Evolutionary conservation across 2,113 vertebrate species (phyloP), one percentile per base, ranked within the genome.

Genomic region (Callaeas wilsoni): DNA sequence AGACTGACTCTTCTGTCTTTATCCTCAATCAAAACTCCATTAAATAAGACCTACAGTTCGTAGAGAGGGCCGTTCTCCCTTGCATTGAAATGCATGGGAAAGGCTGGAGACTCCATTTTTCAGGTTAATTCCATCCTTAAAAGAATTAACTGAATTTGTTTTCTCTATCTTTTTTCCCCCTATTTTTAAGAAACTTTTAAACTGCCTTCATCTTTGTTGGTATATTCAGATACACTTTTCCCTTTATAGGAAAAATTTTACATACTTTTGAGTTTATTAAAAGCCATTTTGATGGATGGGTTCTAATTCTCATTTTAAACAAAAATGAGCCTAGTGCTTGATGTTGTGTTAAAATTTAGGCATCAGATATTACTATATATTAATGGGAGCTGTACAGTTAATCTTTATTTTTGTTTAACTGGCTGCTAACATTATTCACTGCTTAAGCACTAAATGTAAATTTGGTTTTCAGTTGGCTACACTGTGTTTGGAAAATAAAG

Each of bases 21-120:
- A 93, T 93, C 70, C 65, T 94, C 79, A 73, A 49, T 97, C 87
- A 90, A 96, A 97, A 91, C 84, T 74, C 73, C 71, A 73, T 94
- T 94, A 93, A 96, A 90, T 93, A 63, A 93, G 68, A 84, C 70
- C 68, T 90, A 39, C 32, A 39, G 65, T 94, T 90, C 90, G 47
- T 23, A 77, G 75, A 19, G 25, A 93, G 62, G 47, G 26, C 78
- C 44, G 50, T 75, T 91, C 44, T 71, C 63, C 13, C 12, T 68
- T 83, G 70, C 47, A 89, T 69, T 85, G 78, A 88, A 94, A 89
- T 87, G 63, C 93, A 86, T 93, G 87, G 77, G 85, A 94, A 95
- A 87, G 46, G n/a, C 86, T 75, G 46, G 29, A 71, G 49, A 44
- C 73, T 92, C 49, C 3, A 9, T 53, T 97, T 94, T 92, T 68